A percentile compares a stretch with the other conserved stretches of the same genome.
Conservation (phyloP, 2,113 vertebrate species). For the Suncus etruscus region DNA sequence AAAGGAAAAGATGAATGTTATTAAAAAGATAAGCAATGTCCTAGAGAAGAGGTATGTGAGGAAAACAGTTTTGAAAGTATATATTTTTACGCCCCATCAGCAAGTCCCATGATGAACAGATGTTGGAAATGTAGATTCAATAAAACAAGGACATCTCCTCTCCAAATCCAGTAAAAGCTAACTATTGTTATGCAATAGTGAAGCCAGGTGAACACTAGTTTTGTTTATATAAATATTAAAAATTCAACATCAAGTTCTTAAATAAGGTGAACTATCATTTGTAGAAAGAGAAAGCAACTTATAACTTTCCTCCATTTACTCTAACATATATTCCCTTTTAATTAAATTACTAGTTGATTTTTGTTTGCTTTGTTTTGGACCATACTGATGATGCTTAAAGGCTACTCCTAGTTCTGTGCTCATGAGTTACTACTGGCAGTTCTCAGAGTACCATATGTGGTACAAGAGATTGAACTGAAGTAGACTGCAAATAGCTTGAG, state of each 20-base stretch:
- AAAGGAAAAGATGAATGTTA: background rate
- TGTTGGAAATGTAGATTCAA: background rate
- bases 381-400: too few relatives aligned
- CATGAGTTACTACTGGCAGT: too few relatives aligned
- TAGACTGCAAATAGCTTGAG: too few relatives aligned
- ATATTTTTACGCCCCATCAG: background rate
- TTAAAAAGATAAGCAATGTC: background rate
- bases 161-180: too few relatives aligned
- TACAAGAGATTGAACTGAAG: too few relatives aligned
- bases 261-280: background rate
- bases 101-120: background rate
- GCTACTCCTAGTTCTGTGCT: too few relatives aligned
- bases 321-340: background rate
- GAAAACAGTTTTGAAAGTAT: constrained; percentile 12
- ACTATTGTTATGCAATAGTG: too few relatives aligned
- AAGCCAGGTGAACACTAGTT: background rate
- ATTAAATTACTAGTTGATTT: background rate
- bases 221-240: background rate
- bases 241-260: background rate
- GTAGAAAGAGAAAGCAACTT: constrained; percentile 43
- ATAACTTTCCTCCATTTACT: background rate
- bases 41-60: background rate
- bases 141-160: background rate
- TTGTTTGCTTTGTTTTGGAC: too few relatives aligned
- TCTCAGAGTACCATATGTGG: background rate